Conservation (phyloP, 1,140 invertebrate genomes). For the Ceratina australensis region DNA sequence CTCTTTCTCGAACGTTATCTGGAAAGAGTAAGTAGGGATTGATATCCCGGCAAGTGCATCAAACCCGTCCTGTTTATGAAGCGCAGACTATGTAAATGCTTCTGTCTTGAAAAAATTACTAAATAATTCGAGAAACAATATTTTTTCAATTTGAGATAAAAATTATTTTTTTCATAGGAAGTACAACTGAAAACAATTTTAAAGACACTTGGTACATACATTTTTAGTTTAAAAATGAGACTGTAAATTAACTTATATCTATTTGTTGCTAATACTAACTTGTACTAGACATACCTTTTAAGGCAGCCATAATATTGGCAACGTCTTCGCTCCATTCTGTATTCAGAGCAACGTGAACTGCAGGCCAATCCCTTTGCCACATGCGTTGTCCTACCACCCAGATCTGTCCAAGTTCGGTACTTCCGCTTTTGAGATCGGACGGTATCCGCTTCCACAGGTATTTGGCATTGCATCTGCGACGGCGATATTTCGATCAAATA, state of each 20-base stretch:
- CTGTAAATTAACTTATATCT: too few species aligned
- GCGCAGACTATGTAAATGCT: too few species aligned
- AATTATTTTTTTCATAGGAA: too few species aligned
- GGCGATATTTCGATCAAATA: conserved; percentile 33
- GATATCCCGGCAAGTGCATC: background rate
- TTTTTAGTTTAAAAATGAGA: too few species aligned
- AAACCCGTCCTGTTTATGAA: background rate
- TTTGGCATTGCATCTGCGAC: conserved; percentile 91
- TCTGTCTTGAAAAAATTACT: too few species aligned
- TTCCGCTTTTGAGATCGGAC: conserved; percentile 83
- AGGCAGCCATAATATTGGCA: conserved; percentile 86
- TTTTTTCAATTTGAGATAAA: too few species aligned
- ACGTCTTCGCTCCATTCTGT: conserved; percentile 87
- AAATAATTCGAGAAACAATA: too few species aligned
- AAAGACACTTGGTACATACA: too few species aligned
- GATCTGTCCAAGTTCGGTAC: conserved; percentile 86
- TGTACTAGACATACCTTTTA: conserved; percentile 82
- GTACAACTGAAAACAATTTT: too few species aligned
- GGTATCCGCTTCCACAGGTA: conserved; percentile 96
- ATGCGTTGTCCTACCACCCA: conserved; percentile 92
- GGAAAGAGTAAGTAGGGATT: conserved; percentile 56
- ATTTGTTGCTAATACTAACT: too few species aligned
- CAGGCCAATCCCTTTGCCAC: conserved; percentile 90
- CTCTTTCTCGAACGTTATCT: conserved; percentile 88
- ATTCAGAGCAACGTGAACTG: conserved; percentile 86